These are phyloP conservation scores for Pristionchus exspectatus DNA, from an alignment of 2,888 invertebrate genomes.

Conservation along the genomic window DNA sequence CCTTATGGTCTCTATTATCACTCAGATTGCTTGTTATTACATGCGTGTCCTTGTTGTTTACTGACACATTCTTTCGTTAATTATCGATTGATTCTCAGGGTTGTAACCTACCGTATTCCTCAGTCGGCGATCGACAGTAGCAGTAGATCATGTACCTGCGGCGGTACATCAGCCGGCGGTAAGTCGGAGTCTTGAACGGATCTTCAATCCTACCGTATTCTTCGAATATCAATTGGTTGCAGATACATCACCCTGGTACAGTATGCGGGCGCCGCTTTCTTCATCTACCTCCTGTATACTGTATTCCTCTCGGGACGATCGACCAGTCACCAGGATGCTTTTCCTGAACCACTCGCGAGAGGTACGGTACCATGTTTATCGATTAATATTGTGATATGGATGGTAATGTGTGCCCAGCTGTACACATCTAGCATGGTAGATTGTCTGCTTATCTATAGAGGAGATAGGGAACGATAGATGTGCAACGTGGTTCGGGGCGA, in stretches of 20 bases:
- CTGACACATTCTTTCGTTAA: background rate
- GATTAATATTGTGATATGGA: background rate
- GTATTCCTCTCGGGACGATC: conserved; percentile 56
- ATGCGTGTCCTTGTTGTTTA: background rate
- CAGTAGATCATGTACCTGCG: conserved; percentile 61
- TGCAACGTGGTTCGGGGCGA: conserved; percentile 13
- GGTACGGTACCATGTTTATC: conserved; percentile 42
- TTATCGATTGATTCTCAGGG: conserved; percentile 27
- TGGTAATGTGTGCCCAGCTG: background rate
- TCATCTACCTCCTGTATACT: conserved; percentile 64
- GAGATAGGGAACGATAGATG: background rate
- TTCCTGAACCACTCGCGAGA: background rate
- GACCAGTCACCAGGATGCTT: background rate
- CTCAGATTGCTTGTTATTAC: background rate
- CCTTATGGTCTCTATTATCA: background rate
- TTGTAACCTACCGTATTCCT: conserved; percentile 37
- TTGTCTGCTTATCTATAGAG: background rate
- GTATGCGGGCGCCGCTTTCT: conserved; percentile 61
- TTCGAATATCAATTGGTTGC: background rate
- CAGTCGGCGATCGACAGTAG: conserved; percentile 24
- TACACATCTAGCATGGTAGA: background rate
- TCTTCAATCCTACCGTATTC: background rate
- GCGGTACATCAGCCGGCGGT: conserved; percentile 63
- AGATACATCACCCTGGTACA: conserved; percentile 64
- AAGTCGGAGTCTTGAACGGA: background rate